phyloP scores from a whole-genome alignment of 2,888 invertebrate species.

The Ectemnius continuus region DNA sequence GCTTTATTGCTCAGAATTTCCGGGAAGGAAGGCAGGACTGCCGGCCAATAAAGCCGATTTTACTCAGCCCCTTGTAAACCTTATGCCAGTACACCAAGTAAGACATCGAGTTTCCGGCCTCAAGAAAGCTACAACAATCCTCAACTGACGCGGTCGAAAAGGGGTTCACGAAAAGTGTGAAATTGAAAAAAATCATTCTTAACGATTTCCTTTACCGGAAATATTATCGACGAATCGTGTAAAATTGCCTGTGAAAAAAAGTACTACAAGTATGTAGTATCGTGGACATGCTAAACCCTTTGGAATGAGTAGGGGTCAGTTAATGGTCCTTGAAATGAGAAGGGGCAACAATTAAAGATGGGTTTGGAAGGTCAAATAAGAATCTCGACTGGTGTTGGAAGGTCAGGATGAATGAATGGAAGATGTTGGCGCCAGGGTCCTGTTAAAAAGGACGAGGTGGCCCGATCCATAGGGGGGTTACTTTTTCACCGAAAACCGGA shows the following conservation, averaged over 20 bases:
- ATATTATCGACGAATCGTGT: slow-evolving; percentile 6
- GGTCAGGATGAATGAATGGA: too few relatives aligned
- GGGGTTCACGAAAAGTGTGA: neutral
- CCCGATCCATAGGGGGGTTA: slow-evolving; percentile 13
- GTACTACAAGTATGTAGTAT: too few relatives aligned
- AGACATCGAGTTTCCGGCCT: slow-evolving; percentile 20
- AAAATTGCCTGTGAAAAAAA: too few relatives aligned
- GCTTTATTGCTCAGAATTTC: slow-evolving; percentile 67
- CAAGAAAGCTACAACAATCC: slow-evolving; percentile 24
- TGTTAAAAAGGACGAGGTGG: slow-evolving; percentile 3
- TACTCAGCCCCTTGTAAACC: slow-evolving; percentile 58
- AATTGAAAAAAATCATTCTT: slow-evolving; percentile 6
- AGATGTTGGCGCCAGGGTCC: slow-evolving; percentile 2
- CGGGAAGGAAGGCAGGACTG: slow-evolving; percentile 34
- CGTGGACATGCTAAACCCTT: too few relatives aligned
- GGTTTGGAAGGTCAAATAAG: too few relatives aligned
- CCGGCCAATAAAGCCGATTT: slow-evolving; percentile 60
- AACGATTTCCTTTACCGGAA: slow-evolving; percentile 21
- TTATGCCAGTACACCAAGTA: slow-evolving; percentile 47
- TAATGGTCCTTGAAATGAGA: too few relatives aligned
- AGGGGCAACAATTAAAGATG: too few relatives aligned
- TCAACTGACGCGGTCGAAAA: neutral
- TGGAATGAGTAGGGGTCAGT: too few relatives aligned
- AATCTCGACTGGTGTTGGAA: too few relatives aligned
- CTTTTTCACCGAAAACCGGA: slow-evolving; percentile 59